Evolutionary conservation across 92 coral and sea anemone genomes (phyloP), one percentile per base, ranked within the genome.

Genomic region (Galaxea fascicularis): DNA sequence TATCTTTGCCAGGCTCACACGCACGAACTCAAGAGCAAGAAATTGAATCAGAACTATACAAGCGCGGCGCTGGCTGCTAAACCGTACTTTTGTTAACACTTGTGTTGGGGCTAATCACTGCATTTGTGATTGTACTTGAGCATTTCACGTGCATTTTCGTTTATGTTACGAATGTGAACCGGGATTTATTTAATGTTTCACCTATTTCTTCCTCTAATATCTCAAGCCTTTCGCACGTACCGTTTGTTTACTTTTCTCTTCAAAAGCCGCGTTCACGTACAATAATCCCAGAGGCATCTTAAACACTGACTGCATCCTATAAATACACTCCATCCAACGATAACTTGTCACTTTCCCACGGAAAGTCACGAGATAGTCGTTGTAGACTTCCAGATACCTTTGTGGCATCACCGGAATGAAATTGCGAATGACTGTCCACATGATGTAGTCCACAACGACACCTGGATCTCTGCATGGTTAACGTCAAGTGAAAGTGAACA

Each of bases 221-320:
- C 3, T 3, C 0, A 11, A 22, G 46, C 10, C 72, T 15, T 35
- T 20, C 11, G 59, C 58, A 60, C 88, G 60, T 52, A 83, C 91
- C 85, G 76, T 44, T 59, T 57, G 63, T 79, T 88, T 88, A 68
- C 89, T 88, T 69, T 80, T 30, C 68, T 88, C 91, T n/a, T 88
- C 88, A 35, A 88, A 88, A 15, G 88, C 69, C 17, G 91, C 78
- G 17, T 88, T 89, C 65, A 88, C 88, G 49, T 83, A 88, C 83
- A 88, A 69, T 68, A 83, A 83, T 30, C 91, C 91, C 64, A 76
- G 41, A 1, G 91, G 56, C 91, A 88, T 88, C 29, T 45, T 24
- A 58, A 88, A 82, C 0, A 45, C 54, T 0, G 60, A 5, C 46
- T 88, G 88, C 88, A 83, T 76, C 17, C 7, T 7, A 8, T 18